Base-by-base conservation (phyloP, 2,888 invertebrate species). In the Pheosia gnoma region DNA sequence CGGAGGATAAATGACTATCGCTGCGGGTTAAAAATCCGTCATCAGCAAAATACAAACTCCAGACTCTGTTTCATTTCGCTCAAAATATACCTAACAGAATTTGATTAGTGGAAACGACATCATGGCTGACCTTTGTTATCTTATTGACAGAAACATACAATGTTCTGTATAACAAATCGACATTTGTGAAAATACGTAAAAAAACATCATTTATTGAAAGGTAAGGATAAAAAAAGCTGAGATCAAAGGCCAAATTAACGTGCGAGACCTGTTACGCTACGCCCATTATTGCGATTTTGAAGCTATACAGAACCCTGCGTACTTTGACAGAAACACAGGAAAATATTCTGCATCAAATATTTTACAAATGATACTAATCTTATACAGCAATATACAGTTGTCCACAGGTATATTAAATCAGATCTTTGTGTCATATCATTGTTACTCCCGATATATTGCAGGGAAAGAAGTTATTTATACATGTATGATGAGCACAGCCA, bases 51-150 rank as follows among this genome's bases (percentile, higher is more conserved):
- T 25, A 25, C 25, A 25, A 25, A 25, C 25, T 25, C 25, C n/a
- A n/a, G 2, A 25, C 25, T 25, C 25, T 25, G 25, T 25, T 25
- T 25, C 25, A 25, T 25, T 25, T 25, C 25, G 25, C 25, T 25
- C 25, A 25, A 43, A 41, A 43, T 43, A 43, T 59, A 57, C 57
- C 60, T 55, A 57, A 49, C 36, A 47, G 57, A 57, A 60, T 52
- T 43, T 43, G 43, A 43, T 43, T 9, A 43, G 9, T 43, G 1
- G 8, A 63, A 55, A 56, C 59, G 53, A 53, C 49, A 13, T 7
- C 53, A 52, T 7, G 11, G 38, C 47, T 71, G 65, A 70, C 69
- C 63, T 72, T 65, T 67, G 63, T 71, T 68, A 68, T 58, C 61
- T 68, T 45, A 54, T 55, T 67, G 68, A 68, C 70, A 65, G 59